phyloP scores from a whole-genome alignment of 2,797 vertebrate genomes.

The Balearica regulorum region DNA sequence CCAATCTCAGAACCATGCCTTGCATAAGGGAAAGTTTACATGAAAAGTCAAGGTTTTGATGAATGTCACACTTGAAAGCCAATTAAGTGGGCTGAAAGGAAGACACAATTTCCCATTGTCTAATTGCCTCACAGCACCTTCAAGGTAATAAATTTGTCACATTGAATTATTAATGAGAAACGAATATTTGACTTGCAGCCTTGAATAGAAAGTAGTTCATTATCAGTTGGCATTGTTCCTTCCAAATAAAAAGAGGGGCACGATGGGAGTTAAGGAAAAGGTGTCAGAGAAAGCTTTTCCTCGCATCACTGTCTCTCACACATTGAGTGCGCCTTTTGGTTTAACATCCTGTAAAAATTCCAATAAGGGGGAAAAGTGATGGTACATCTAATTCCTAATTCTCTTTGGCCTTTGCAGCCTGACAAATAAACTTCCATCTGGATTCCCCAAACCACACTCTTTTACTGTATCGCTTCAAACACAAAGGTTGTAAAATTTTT shows the following conservation, averaged over 20 bases:
- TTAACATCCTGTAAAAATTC: conserved; percentile 11
- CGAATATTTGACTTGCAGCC: conserved; percentile 74
- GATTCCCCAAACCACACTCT: not conserved
- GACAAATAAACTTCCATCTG: not conserved
- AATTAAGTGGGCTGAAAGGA: conserved; percentile 77
- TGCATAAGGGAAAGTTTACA: conserved; percentile 71
- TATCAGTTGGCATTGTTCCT: conserved; percentile 71
- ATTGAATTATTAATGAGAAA: conserved; percentile 82
- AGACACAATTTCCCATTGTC: conserved; percentile 79
- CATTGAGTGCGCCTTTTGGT: not conserved
- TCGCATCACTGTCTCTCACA: conserved; percentile 26
- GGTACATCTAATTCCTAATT: not conserved
- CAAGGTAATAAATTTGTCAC: conserved; percentile 82
- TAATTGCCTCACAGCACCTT: conserved; percentile 79
- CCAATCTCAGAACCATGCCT: conserved; percentile 5
- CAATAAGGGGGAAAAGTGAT: not conserved
- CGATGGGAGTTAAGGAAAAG: conserved; percentile 27
- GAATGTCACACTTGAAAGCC: conserved; percentile 80
- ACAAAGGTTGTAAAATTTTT: not conserved
- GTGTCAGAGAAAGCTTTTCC: conserved; percentile 43
- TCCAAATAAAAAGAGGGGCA: conserved; percentile 62
- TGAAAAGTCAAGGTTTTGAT: conserved; percentile 76
- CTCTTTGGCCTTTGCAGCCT: conserved; percentile 14
- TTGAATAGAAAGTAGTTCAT: conserved; percentile 79
- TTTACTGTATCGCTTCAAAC: not conserved